Evolutionary conservation across 2,113 vertebrate species (phyloP), one percentile per base, ranked within the genome.

Genomic region (Micronycteris hirsuta): DNA sequence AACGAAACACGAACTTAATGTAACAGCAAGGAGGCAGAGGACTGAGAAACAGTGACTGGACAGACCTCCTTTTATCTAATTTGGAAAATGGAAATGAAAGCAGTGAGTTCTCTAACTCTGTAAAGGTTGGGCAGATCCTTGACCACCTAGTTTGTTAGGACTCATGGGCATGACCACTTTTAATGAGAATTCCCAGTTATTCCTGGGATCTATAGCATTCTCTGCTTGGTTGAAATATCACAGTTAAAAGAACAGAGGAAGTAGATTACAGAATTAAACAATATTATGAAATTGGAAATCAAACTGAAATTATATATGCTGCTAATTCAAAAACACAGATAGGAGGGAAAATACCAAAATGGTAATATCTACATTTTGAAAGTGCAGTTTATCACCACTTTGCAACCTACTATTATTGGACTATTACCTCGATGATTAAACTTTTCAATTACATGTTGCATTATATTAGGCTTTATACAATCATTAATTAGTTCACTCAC

Each of bases 371-470:
- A 70, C 65, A 76, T 96, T 97, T 96, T 95, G 71, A 96, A 96
- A 80, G 36, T 73, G 33, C 52, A 91, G 41, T 97, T 97, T 96
- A 71, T 97, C 95, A 95, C 88, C 86, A 67, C 52, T 91, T 85
- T 89, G 52, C 52, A 92, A 88, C 65, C 36, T 94, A 77, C 86
- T 94, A 52, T 97, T 96, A 97, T 90, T 95, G 94, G 82, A 63
- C 93, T 94, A 94, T 97, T 97, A 97, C 56, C 52, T 94, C 58
- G 5, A 97, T 97, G 95, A 98, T 97, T 97, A 97, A 98, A 97
- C 91, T 97, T 96, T 97, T 97, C 96, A 97, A 95, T 97, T 97
- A 97, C 70, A 87, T 86, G 45, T 94, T 96, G 92, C 86, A 70
- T 96, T 96, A 90, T 89, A 83, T 93, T 97, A 95, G 81, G 76